Conservation (phyloP, 2,113 vertebrate species). For the Rattus norvegicus region GRCr8 NC_086023.1:63957501-63958000, state of each 20-base stretch:
- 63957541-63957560: constrained; percentile 20
- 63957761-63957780: constrained; percentile 89
- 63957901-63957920: constrained; percentile 96
- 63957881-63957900: constrained; percentile 89
- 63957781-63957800: constrained; percentile 92
- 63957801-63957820: constrained; percentile 88
- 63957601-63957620: not conserved
- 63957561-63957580: constrained; percentile 61
- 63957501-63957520: not conserved
- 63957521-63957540: not conserved
- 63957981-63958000: constrained; percentile 96
- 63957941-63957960: constrained; percentile 93
- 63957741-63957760: constrained; percentile 92
- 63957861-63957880: constrained; percentile 91
- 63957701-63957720: constrained; percentile 83
- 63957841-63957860: constrained; percentile 95
- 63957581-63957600: not conserved
- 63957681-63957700: constrained; percentile 86
- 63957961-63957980: constrained; percentile 96
- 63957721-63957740: constrained; percentile 88
- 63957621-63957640: constrained; percentile 65
- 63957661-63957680: constrained; percentile 85
- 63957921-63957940: constrained; percentile 95
- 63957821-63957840: constrained; percentile 88
- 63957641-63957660: constrained; percentile 86